These are phyloP conservation scores for Ophioderma brevispina DNA, from an alignment of 35 echinoderm and acorn worm species.

Conservation along the genomic window DNA sequence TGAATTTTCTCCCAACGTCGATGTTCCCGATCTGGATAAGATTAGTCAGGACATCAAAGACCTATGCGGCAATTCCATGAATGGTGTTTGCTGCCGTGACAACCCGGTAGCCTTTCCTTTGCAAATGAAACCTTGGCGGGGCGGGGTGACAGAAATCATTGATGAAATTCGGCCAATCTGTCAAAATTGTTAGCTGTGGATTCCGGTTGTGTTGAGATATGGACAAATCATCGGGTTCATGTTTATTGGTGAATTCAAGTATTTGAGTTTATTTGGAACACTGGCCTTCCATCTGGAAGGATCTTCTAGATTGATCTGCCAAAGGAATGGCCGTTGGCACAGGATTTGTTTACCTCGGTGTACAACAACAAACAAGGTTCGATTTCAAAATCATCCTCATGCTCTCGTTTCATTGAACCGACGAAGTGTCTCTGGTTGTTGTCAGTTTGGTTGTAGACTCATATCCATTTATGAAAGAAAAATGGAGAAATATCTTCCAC, in stretches of 20 bases:
- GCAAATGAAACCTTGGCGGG: conserved; percentile 60
- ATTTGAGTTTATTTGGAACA: conserved; percentile 29
- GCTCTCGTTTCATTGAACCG: no score
- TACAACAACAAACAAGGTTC: no score
- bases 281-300: conserved; percentile 18
- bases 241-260: conserved; percentile 36
- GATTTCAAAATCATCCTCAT: no score
- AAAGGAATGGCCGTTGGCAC: neutral
- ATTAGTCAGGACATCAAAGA: conserved; percentile 55
- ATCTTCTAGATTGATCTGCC: conserved; percentile 15
- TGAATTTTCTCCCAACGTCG: conserved; percentile 46
- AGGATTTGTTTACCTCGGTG: no score
- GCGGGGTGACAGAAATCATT: neutral
- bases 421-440: no score
- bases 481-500: no score
- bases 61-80: conserved; percentile 39
- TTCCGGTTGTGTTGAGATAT: conserved; percentile 53
- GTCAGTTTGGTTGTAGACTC: no score
- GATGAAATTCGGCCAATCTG: conserved; percentile 25
- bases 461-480: no score
- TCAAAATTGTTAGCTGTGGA: conserved; percentile 74
- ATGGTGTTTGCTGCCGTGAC: conserved; percentile 52
- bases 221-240: conserved; percentile 28
- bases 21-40: conserved; percentile 24
- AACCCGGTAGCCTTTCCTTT: conserved; percentile 49